phyloP scores from a whole-genome alignment of 2,888 invertebrate species.

The Papilio gigon region DNA sequence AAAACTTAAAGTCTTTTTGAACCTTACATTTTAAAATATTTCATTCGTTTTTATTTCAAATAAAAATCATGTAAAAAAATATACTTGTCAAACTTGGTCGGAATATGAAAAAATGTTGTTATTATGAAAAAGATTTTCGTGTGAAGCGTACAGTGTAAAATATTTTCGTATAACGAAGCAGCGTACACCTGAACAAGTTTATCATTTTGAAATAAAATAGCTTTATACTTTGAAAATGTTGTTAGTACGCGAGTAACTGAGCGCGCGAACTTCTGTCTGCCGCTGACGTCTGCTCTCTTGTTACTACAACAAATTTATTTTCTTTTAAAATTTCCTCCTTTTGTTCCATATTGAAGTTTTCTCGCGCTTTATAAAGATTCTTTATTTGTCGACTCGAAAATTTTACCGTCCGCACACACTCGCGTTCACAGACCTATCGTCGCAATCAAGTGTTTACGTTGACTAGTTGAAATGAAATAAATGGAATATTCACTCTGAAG shows the following conservation, averaged over 20 bases:
- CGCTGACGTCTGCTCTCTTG: constrained; percentile 59
- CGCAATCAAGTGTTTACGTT: neutral
- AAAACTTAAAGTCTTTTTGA: no score
- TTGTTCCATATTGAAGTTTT: constrained; percentile 55
- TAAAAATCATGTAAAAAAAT: neutral
- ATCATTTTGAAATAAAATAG: constrained; percentile 38
- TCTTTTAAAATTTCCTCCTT: constrained; percentile 56
- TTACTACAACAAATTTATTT: constrained; percentile 57
- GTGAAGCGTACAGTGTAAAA: constrained; percentile 7
- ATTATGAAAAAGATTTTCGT: constrained; percentile 18
- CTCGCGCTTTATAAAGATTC: constrained; percentile 45
- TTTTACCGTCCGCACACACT: constrained; percentile 15
- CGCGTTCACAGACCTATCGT: neutral
- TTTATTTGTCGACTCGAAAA: constrained; percentile 39
- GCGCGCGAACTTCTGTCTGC: constrained; percentile 50
- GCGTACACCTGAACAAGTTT: constrained; percentile 23
- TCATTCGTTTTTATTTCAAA: neutral
- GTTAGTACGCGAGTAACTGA: constrained; percentile 32
- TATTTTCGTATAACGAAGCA: constrained; percentile 25
- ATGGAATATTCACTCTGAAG: neutral
- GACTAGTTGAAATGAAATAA: neutral
- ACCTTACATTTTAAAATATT: no score
- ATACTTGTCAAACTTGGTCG: neutral
- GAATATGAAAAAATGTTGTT: neutral
- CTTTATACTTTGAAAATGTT: constrained; percentile 40